Percentiles rank a stretch among this genome's conserved stretches.
Evolutionary conservation across 2,797 vertebrate species (phyloP).

Genomic region (Synanceia verrucosa): DNA sequence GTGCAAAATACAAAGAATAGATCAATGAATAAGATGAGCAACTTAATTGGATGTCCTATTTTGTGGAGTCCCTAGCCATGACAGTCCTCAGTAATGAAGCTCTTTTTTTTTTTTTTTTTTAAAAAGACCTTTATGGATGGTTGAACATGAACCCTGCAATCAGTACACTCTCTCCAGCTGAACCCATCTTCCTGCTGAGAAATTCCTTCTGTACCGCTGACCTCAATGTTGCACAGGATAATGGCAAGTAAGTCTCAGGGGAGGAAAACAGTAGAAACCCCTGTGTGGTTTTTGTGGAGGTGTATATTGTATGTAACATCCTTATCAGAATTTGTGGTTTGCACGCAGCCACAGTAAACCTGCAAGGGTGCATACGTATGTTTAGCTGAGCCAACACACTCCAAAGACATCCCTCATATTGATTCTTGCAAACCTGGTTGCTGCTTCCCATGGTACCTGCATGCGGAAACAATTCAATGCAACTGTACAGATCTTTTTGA

Average conservation of each 20-base stretch:
- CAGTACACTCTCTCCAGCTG: slow-evolving; percentile 58
- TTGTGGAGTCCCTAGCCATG: slow-evolving; percentile 33
- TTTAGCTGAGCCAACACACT: neutral
- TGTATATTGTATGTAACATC: slow-evolving; percentile 11
- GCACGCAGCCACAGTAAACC: slow-evolving; percentile 11
- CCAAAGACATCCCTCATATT: slow-evolving; percentile 11
- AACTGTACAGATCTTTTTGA: slow-evolving; percentile 32
- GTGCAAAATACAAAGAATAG: neutral
- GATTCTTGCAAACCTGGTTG: slow-evolving; percentile 36
- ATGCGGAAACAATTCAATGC: slow-evolving; percentile 35
- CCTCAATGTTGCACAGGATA: slow-evolving; percentile 67
- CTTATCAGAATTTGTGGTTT: slow-evolving; percentile 21
- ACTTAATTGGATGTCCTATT: slow-evolving; percentile 17
- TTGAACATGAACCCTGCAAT: slow-evolving; percentile 75
- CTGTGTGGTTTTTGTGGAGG: slow-evolving; percentile 6
- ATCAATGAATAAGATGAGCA: neutral
- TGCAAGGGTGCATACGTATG: neutral
- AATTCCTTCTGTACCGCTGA: slow-evolving; percentile 50
- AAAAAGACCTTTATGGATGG: slow-evolving; percentile 64
- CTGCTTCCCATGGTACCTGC: slow-evolving; percentile 1
- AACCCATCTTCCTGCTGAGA: slow-evolving; percentile 52
- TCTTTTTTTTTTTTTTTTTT: slow-evolving; percentile 35
- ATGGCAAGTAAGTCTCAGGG: slow-evolving; percentile 63
- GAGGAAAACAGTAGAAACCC: slow-evolving; percentile 40
- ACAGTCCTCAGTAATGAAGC: slow-evolving; percentile 34